These are phyloP conservation scores for Danio choprae DNA, from an alignment of 2,797 vertebrate genomes.

Conservation along the genomic window DNA sequence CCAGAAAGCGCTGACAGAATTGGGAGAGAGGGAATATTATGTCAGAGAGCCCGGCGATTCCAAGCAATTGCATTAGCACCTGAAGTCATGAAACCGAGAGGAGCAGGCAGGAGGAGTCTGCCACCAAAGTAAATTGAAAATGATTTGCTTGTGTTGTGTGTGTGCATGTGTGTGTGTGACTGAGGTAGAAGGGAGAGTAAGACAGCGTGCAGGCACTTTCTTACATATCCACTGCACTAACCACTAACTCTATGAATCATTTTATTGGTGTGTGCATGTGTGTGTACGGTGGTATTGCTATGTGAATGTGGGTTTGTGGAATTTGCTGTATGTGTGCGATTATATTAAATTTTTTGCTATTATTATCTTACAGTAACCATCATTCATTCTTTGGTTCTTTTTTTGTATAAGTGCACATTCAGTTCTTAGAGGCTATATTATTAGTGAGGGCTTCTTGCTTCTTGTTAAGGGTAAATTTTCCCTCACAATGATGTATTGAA, in stretches of 20 bases:
- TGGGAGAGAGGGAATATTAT: constrained; percentile 67
- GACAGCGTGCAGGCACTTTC: background rate
- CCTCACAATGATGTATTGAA: too few species aligned
- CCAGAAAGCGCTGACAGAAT: constrained; percentile 50
- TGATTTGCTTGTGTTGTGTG: constrained; percentile 70
- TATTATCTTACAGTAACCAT: constrained; percentile 73
- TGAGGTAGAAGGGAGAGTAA: constrained; percentile 60
- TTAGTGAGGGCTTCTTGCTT: background rate
- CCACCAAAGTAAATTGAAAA: constrained; percentile 81
- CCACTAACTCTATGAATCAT: constrained; percentile 16
- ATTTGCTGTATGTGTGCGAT: constrained; percentile 30
- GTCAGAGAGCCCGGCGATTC: constrained; percentile 73
- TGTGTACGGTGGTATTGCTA: constrained; percentile 36
- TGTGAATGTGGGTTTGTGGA: constrained; percentile 41
- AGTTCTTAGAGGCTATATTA: background rate
- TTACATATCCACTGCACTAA: constrained; percentile 32
- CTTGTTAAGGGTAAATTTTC: too few species aligned
- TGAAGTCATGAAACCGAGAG: constrained; percentile 67
- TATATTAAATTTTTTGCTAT: constrained; percentile 78
- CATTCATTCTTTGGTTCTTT: constrained; percentile 69
- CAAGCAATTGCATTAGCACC: constrained; percentile 75
- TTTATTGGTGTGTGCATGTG: background rate
- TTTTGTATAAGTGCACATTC: constrained; percentile 64
- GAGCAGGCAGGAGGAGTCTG: constrained; percentile 67
- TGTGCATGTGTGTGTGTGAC: constrained; percentile 62